Evolutionary conservation across 1,140 invertebrate genomes (phyloP).

Genomic region (Procambarus clarkii): DNA sequence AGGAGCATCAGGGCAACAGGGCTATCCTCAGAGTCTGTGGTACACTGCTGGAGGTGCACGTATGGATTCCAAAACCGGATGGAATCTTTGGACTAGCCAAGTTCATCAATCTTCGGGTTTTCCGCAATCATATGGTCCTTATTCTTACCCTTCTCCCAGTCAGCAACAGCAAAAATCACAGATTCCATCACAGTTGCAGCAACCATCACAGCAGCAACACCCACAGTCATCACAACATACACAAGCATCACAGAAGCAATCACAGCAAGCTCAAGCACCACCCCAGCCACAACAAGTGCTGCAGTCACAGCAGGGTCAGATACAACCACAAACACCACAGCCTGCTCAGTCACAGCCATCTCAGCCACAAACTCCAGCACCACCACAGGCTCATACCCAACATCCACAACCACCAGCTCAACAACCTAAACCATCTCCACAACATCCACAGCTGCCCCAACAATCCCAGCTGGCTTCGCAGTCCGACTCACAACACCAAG

Average conservation of each 20-base stretch:
- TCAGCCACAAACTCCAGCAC: constrained; percentile 7
- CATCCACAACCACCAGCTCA: constrained; percentile 14
- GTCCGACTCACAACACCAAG: not conserved
- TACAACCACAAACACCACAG: constrained; percentile 14
- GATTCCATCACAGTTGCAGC: constrained; percentile 45
- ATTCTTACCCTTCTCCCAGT: constrained; percentile 38
- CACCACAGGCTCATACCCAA: not conserved
- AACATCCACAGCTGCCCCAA: not conserved
- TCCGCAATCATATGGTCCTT: constrained; percentile 48
- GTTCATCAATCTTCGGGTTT: constrained; percentile 45
- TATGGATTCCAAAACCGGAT: constrained; percentile 54
- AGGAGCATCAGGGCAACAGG: constrained; percentile 46
- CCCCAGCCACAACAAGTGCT: constrained; percentile 30
- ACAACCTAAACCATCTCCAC: constrained; percentile 13
- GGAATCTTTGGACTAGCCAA: constrained; percentile 53
- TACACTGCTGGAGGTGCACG: constrained; percentile 41
- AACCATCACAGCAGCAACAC: constrained; percentile 27
- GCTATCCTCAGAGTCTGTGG: constrained; percentile 50
- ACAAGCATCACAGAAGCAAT: constrained; percentile 32
- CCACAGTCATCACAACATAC: not conserved
- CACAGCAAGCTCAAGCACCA: constrained; percentile 5
- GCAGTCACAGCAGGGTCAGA: constrained; percentile 33
- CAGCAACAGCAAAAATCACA: constrained; percentile 59
- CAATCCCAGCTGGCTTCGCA: constrained; percentile 11
- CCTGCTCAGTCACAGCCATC: constrained; percentile 2